Conservation (phyloP, 2,888 invertebrate genomes). For the Sinohyriopsis cumingii region DNA sequence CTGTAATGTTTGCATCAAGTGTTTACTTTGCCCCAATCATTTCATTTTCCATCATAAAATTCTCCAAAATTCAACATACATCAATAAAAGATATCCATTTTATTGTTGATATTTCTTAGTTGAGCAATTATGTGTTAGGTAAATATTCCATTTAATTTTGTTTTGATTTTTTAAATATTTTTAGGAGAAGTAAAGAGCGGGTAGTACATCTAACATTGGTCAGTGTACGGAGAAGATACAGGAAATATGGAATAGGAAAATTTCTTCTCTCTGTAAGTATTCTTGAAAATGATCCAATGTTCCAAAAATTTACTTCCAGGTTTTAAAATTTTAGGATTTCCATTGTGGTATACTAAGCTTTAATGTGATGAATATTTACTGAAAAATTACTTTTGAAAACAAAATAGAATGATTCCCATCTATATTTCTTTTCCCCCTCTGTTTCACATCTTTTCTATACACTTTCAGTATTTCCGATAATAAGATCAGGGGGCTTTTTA, state of each 20-base stretch:
- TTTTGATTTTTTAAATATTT: conserved; percentile 17
- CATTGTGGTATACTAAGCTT: no score
- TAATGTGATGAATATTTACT: no score
- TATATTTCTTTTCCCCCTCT: not conserved
- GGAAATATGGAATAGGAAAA: conserved; percentile 69
- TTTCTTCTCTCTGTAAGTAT: conserved; percentile 68
- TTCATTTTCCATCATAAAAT: no score
- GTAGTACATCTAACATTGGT: conserved; percentile 70
- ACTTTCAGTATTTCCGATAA: no score
- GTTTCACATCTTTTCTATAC: no score
- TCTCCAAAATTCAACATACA: no score
- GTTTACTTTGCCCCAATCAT: no score
- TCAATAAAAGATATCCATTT: not conserved
- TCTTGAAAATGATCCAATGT: not conserved
- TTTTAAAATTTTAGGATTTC: not conserved
- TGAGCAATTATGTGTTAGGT: not conserved
- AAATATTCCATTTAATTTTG: conserved; percentile 1
- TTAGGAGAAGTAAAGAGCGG: conserved; percentile 66
- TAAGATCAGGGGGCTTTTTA: no score
- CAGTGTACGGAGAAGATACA: conserved; percentile 65
- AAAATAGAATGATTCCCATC: not conserved
- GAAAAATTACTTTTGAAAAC: not conserved
- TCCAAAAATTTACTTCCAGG: not conserved
- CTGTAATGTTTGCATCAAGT: no score
- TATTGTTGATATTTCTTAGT: not conserved